A percentile compares a stretch with the other conserved stretches of the same genome.
phyloP scores from a whole-genome alignment of 2,113 vertebrate genomes.

The Sylvietta virens region DNA sequence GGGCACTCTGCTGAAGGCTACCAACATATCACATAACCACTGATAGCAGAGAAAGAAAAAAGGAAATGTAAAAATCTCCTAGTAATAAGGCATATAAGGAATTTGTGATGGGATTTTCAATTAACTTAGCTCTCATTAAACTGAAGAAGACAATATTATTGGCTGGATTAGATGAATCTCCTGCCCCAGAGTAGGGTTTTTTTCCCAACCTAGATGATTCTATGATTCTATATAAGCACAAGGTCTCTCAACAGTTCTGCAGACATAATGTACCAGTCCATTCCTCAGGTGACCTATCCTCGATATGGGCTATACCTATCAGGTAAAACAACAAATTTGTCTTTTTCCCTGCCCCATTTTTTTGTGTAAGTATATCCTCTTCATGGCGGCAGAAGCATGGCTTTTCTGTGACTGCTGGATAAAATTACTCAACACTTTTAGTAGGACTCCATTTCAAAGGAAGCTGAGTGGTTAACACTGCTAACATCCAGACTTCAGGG shows the following conservation, averaged over 20 bases:
- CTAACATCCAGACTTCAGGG: neutral
- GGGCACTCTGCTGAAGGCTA: neutral
- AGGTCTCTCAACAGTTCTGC: neutral
- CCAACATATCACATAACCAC: neutral
- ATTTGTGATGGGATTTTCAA: neutral
- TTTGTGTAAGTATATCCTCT: neutral
- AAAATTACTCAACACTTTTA: neutral
- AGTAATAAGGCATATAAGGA: neutral
- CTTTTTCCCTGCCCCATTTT: neutral
- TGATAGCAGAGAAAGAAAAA: neutral
- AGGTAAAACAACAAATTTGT: neutral
- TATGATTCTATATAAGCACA: neutral
- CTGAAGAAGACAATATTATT: neutral
- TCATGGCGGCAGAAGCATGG: neutral
- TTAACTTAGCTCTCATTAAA: neutral
- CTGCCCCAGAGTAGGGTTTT: neutral
- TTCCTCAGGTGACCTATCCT: neutral
- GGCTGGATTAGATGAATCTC: neutral
- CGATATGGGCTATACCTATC: neutral
- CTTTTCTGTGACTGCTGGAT: neutral
- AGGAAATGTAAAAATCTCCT: neutral
- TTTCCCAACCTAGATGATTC: neutral
- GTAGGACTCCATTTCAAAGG: neutral
- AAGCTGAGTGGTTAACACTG: neutral
- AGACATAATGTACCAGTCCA: neutral